phyloP scores from a whole-genome alignment of 2,888 invertebrate genomes.

The Petrolisthes manimaculis region DNA sequence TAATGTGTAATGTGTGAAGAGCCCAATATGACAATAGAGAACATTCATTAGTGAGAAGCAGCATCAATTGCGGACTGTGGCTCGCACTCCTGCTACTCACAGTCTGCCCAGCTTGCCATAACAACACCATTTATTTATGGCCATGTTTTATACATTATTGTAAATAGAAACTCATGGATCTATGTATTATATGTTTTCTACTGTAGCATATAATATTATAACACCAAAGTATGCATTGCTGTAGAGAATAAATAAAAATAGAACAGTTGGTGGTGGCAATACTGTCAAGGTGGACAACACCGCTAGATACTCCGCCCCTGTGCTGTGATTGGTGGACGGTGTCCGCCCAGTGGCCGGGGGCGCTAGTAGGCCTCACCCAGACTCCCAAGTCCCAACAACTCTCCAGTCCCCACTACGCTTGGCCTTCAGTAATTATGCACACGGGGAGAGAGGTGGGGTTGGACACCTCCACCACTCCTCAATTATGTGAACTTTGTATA shows the following conservation, averaged over 20 bases:
- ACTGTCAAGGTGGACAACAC: conserved; percentile 40
- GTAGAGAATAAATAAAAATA: conserved; percentile 8
- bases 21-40: conserved; percentile 55
- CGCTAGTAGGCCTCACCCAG: conserved; percentile 42
- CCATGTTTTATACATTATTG: conserved; percentile 8
- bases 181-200: neutral
- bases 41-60: conserved; percentile 54
- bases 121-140: conserved; percentile 15
- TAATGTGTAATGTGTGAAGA: conserved; percentile 50
- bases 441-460: conserved; percentile 18
- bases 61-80: conserved; percentile 56
- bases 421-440: conserved; percentile 53
- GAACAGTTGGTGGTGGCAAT: conserved; percentile 9
- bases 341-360: conserved; percentile 36
- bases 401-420: conserved; percentile 12
- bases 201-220: conserved; percentile 10
- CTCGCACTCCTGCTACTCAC: conserved; percentile 49
- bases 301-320: conserved; percentile 47
- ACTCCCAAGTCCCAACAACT: conserved; percentile 2
- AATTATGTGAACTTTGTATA: too few species aligned
- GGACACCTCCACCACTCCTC: neutral
- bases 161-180: neutral
- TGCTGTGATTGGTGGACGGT: conserved; percentile 55
- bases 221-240: neutral
- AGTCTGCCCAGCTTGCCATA: conserved; percentile 41